A percentile compares a stretch with the other conserved stretches of the same genome.
These are phyloP conservation scores for Gadus chalcogrammus DNA, from an alignment of 2,113 vertebrate species.

Conservation along the genomic window DNA sequence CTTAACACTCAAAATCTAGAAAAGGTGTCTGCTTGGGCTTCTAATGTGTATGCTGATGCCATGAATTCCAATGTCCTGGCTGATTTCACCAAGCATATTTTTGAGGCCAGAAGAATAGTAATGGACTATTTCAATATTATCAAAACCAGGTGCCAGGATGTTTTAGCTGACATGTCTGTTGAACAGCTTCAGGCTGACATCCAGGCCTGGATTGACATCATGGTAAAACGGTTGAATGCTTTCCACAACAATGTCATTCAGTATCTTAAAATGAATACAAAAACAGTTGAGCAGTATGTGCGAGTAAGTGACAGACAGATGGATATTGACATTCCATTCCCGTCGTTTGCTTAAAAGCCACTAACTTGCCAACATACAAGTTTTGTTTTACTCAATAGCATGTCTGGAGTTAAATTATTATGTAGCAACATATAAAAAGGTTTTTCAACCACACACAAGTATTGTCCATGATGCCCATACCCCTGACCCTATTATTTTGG, in stretches of 20 bases:
- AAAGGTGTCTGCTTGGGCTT: conserved; percentile 54
- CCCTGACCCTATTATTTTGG: conserved; percentile 43
- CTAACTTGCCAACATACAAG: conserved; percentile 54
- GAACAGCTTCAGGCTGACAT: conserved; percentile 59
- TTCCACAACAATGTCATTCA: conserved; percentile 69
- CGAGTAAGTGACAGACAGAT: conserved; percentile 75
- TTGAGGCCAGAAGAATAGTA: conserved; percentile 57
- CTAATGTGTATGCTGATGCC: conserved; percentile 55
- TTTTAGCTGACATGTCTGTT: conserved; percentile 57
- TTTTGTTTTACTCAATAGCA: conserved; percentile 20
- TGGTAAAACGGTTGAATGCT: conserved; percentile 58
- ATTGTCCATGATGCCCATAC: conserved; percentile 27
- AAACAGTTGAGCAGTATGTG: conserved; percentile 65
- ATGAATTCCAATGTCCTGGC: conserved; percentile 45
- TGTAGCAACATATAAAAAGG: conserved; percentile 17
- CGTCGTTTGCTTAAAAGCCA: conserved; percentile 52
- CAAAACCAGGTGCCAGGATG: conserved; percentile 62
- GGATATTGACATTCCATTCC: conserved; percentile 76
- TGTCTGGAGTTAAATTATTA: background rate
- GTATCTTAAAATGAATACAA: conserved; percentile 64
- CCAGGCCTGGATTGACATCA: conserved; percentile 48
- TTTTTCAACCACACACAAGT: conserved; percentile 13
- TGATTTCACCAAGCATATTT: conserved; percentile 51
- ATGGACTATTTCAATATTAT: conserved; percentile 62
- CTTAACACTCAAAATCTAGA: conserved; percentile 68